Conservation (phyloP, 2,888 invertebrate genomes). For the Physocephala rufipes region DNA sequence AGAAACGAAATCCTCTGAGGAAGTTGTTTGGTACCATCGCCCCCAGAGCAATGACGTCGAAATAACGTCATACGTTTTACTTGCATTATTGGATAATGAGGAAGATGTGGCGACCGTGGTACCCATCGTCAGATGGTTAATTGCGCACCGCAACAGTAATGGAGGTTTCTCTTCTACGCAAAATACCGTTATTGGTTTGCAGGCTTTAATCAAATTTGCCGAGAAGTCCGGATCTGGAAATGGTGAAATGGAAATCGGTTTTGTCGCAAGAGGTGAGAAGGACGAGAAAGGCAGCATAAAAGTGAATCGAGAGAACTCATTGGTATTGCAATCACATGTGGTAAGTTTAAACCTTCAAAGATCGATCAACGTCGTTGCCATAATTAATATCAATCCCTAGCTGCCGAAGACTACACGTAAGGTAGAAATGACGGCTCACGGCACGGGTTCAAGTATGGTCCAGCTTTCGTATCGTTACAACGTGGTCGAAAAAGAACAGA, state of each 20-base stretch:
- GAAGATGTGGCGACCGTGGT: constrained; percentile 55
- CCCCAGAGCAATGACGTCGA: constrained; percentile 78
- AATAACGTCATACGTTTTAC: constrained; percentile 87
- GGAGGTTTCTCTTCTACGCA: constrained; percentile 83
- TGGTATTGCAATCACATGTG: constrained; percentile 83
- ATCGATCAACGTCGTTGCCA: not conserved
- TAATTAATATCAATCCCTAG: constrained; percentile 37
- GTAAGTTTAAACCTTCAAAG: constrained; percentile 65
- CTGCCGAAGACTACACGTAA: constrained; percentile 67
- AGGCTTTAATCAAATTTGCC: constrained; percentile 75
- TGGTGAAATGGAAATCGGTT: constrained; percentile 56
- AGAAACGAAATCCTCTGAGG: constrained; percentile 59
- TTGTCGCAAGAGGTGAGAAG: constrained; percentile 45
- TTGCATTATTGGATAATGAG: constrained; percentile 70
- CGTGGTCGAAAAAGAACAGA: constrained; percentile 86
- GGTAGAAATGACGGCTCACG: constrained; percentile 79
- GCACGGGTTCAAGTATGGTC: constrained; percentile 80
- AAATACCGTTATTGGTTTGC: constrained; percentile 80
- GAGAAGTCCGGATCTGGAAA: constrained; percentile 66
- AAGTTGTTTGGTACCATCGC: constrained; percentile 56
- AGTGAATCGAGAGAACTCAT: constrained; percentile 78
- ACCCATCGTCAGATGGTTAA: constrained; percentile 77
- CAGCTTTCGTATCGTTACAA: constrained; percentile 84
- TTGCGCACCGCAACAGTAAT: constrained; percentile 72
- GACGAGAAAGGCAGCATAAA: constrained; percentile 51